Percentiles rank a stretch among this genome's conserved stretches.
phyloP scores from a whole-genome alignment of 2,888 invertebrate genomes.

The Lagria hirta region DNA sequence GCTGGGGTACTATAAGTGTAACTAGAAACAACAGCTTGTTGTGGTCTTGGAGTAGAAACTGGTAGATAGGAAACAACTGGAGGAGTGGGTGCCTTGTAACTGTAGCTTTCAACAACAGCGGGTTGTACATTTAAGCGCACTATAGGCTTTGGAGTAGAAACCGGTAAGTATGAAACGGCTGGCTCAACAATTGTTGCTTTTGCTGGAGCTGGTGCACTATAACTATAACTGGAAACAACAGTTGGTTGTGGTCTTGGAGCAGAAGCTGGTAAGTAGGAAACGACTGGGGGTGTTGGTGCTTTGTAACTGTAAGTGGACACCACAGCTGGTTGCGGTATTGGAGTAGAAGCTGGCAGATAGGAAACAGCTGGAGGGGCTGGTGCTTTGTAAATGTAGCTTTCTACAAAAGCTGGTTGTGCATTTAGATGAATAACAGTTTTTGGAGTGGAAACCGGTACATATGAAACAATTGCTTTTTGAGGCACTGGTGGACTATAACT shows the following conservation, averaged over 20 bases:
- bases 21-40: constrained; percentile 30
- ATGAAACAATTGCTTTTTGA: constrained; percentile 25
- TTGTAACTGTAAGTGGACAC: constrained; percentile 34
- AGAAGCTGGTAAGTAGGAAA: too few species aligned
- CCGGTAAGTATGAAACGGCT: too few species aligned
- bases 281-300: constrained; percentile 21
- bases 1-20: constrained; percentile 31
- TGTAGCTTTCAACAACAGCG: constrained; percentile 11
- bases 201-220: constrained; percentile 10
- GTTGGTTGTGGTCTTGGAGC: constrained; percentile 28
- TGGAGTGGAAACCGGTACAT: too few species aligned
- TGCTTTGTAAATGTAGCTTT: constrained; percentile 1
- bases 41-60: too few species aligned
- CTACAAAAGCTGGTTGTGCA: constrained; percentile 4
- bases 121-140: too few species aligned
- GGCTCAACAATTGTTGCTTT: constrained; percentile 28
- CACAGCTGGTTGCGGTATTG: constrained; percentile 27
- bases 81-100: constrained; percentile 2
- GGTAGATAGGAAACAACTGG: too few species aligned
- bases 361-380: constrained; percentile 2
- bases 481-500: constrained; percentile 27
- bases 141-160: too few species aligned
- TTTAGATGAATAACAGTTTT: too few species aligned
- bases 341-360: too few species aligned
- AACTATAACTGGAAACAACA: constrained; percentile 23